Base-by-base conservation (phyloP, 1,140 invertebrate species). In the Gonioctena quinquepunctata region DNA sequence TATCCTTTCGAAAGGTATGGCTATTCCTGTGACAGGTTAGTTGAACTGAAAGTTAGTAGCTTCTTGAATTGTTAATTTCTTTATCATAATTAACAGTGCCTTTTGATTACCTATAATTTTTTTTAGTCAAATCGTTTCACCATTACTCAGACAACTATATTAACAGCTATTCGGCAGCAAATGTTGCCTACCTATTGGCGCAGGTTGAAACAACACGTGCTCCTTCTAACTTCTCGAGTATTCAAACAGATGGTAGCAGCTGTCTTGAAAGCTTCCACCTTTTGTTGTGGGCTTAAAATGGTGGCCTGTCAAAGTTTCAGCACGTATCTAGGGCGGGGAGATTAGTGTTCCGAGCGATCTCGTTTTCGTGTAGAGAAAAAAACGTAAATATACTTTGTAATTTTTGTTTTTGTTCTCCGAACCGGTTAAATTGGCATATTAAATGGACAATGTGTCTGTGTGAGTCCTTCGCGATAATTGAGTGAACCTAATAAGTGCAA, bases 261-360 rank as follows among this genome's bases (percentile, higher is more conserved):
- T 42, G 33, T 13, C 33, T 54, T 23, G 52, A 54, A 54, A 54
- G 3, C 19, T 54, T 8, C 52, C 11, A 18, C 5, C 52, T 54
- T 54, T 54, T 42, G 33, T 54, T 54, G 22, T 54, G 11, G 13
- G 52, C 52, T 54, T 54, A 54, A 54, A 78, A 86, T 83, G 57
- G 82, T 86, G 75, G 72, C 68, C 69, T 76, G 78, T 80, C 71
- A 80, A 72, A 64, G 61, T 70, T 63, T 52, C 68, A 70, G 69
- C 61, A 72, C 60, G 75, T 75, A 74, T 74, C 61, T 77, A 75
- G 74, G 76, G 79, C 76, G 73, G 79, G 73, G 75, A 76, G 74
- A 68, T 80, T 78, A 67, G 66, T 57, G 66, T 68, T 70, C 56
- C 57, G 64, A 68, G 59, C 66, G 70, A 70, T 67, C 70, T 69